Evolutionary conservation across 1,140 invertebrate genomes (phyloP), one percentile per base, ranked within the genome.

Genomic region (Saccostrea glomerata): DNA sequence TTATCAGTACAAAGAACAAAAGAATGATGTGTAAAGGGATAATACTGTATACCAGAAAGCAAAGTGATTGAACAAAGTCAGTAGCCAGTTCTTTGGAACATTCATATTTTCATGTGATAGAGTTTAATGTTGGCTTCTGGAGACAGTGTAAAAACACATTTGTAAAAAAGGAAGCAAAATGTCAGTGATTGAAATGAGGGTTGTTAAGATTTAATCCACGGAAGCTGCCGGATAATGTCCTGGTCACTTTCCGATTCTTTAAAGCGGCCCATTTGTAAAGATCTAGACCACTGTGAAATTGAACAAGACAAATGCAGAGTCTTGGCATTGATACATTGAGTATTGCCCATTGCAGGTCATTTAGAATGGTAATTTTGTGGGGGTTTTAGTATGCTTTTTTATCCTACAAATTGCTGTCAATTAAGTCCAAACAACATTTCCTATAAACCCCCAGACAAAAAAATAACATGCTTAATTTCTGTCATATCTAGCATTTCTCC

Each of bases 221-320:
- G 17, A 63, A 63, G 58, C 17, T 0, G 17, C 30, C 15, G 17
- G 25, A 30, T 77, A 30, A 36, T 25, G 6, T 30, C 25, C 2
- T 77, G 25, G 70, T 77, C 25, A 77, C 25, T 20, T 36, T 15
- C 11, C 15, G 11, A 77, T 77, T 77, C 70, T 77, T 77, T 2
- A 30, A 30, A 77, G 70, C 70, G 23, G 70, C 13, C 25, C 30
- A 36, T 77, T 77, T 36, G 25, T 77, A 77, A 77, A 77, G 25
- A 77, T 25, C 70, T 77, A 77, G 23, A 77, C 70, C 70, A 36
- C 70, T 77, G 70, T 77, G 70, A 77, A 77, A 77, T 77, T 77
- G 70, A 77, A 30, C 70, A 77, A 77, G 70, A 77, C 70, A 77
- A 77, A 77, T 77, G 70, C 25, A 3, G 30, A 11, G 6, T 77